Evolutionary conservation across 2,113 vertebrate genomes (phyloP).

Genomic region (Trichechus manatus): DNA sequence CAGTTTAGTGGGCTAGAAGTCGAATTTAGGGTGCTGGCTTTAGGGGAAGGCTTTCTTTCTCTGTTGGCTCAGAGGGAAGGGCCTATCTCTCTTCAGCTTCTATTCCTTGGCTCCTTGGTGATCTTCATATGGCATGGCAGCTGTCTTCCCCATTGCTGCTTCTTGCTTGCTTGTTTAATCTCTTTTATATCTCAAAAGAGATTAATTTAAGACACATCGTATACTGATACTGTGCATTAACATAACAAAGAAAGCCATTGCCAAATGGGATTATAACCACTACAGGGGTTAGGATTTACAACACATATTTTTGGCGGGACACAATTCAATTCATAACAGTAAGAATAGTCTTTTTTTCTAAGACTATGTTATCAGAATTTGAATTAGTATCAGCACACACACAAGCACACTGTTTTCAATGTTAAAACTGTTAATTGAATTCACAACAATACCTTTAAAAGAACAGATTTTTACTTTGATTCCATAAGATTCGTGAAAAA

Average conservation of each 20-base stretch:
- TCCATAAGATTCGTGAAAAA: background rate
- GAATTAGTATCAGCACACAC: background rate
- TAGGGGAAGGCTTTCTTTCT: no score
- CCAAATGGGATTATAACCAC: background rate
- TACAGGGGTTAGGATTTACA: background rate
- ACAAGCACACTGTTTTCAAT: background rate
- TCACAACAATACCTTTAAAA: background rate
- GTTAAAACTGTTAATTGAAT: background rate
- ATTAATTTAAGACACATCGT: no score
- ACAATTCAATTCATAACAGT: background rate
- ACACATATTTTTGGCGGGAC: background rate
- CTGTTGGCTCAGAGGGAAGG: no score
- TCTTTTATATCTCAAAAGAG: background rate
- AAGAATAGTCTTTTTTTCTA: background rate
- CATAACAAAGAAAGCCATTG: background rate
- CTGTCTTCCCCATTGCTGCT: background rate
- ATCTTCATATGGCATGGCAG: background rate
- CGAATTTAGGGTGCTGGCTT: no score
- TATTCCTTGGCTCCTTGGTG: background rate
- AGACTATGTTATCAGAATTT: background rate
- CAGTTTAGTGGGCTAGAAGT: no score
- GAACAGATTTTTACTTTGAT: background rate
- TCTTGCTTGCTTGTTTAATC: background rate
- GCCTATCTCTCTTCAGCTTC: background rate
- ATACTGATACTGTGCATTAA: no score